Percentiles rank a stretch among this genome's conserved stretches.
Evolutionary conservation across 2,888 invertebrate genomes (phyloP).

Genomic region (Trissolcus japonicus): DNA sequence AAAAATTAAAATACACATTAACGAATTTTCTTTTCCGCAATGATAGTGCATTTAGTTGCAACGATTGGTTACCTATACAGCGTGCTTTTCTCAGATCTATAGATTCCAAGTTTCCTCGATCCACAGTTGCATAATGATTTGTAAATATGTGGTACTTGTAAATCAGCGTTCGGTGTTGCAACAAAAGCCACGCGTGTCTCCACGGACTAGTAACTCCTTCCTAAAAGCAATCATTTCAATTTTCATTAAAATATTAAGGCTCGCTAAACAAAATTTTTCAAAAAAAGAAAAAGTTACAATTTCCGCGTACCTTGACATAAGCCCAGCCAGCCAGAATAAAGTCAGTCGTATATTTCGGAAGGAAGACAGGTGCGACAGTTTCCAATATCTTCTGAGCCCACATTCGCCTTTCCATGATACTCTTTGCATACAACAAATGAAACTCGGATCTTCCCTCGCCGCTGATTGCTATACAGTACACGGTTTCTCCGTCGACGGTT

Average conservation of each 20-base stretch:
- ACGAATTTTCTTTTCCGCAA: too few relatives aligned
- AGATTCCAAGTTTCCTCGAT: conserved; percentile 79
- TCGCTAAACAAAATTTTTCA: neutral
- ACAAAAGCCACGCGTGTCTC: conserved; percentile 88
- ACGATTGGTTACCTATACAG: conserved; percentile 80
- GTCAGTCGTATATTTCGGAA: conserved; percentile 83
- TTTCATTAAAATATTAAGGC: neutral
- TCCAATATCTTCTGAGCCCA: conserved; percentile 90
- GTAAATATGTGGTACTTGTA: conserved; percentile 75
- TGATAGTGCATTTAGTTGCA: too few relatives aligned
- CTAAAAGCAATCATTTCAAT: conserved; percentile 73
- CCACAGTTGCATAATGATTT: conserved; percentile 65
- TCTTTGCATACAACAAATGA: conserved; percentile 69
- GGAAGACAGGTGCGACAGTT: conserved; percentile 83
- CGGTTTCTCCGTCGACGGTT: conserved; percentile 68
- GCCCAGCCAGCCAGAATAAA: conserved; percentile 89
- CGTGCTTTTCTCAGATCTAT: conserved; percentile 89
- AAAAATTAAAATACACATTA: too few relatives aligned
- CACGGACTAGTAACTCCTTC: conserved; percentile 85
- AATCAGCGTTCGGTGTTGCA: conserved; percentile 82
- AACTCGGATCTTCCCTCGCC: conserved; percentile 67
- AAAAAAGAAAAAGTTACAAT: neutral
- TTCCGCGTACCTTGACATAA: conserved; percentile 79
- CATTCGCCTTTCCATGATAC: conserved; percentile 76
- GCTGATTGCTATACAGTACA: conserved; percentile 71